A percentile compares a stretch with the other conserved stretches of the same genome.
Evolutionary conservation across 2,113 vertebrate genomes (phyloP).

Genomic region (Laterallus jamaicensis): DNA sequence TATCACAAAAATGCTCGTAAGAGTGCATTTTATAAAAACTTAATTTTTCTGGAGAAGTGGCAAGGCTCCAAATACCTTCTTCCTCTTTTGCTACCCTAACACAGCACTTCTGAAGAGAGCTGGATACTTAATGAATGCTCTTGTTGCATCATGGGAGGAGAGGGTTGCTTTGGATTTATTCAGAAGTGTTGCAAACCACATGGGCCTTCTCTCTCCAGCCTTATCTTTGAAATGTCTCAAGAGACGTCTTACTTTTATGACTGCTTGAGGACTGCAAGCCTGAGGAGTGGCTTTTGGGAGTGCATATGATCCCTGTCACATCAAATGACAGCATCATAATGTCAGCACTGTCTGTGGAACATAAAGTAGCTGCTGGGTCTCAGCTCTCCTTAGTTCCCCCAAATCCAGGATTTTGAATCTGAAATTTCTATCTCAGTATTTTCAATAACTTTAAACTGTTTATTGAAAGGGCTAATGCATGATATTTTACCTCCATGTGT

Average conservation of each 20-base stretch:
- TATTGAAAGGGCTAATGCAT: background rate
- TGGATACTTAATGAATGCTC: background rate
- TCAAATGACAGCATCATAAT: background rate
- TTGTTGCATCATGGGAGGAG: background rate
- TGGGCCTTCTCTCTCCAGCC: constrained; percentile 19
- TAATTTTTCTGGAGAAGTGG: background rate
- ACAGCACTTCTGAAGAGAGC: background rate
- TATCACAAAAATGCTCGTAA: background rate
- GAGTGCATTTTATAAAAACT: background rate
- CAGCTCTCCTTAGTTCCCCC: background rate
- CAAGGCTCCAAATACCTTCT: background rate
- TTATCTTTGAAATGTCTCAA: constrained; percentile 52
- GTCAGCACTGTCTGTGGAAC: background rate
- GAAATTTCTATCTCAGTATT: background rate
- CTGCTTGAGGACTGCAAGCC: constrained; percentile 44
- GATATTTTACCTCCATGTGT: background rate
- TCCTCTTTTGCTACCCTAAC: background rate
- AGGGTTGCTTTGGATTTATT: background rate
- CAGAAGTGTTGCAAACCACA: constrained; percentile 42
- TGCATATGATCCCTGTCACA: constrained; percentile 47
- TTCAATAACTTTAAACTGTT: background rate
- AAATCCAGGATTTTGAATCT: background rate
- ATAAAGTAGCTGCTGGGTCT: background rate
- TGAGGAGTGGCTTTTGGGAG: constrained; percentile 21
- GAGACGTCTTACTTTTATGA: constrained; percentile 49